Conservation (phyloP, 1,140 invertebrate genomes). For the Brachionus rubens region DNA sequence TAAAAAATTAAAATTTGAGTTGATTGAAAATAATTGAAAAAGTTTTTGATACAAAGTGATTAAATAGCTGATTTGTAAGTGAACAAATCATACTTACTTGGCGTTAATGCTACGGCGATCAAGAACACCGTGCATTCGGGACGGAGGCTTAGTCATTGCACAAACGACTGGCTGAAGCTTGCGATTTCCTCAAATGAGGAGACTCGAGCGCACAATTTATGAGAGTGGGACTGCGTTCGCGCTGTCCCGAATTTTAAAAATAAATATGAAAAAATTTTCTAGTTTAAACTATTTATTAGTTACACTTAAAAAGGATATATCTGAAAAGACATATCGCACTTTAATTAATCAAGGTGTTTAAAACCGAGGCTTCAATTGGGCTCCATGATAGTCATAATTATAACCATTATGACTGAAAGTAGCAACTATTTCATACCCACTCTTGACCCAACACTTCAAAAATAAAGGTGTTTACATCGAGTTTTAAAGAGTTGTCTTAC, state of each 20-base stretch:
- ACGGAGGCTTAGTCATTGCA: conserved; percentile 46
- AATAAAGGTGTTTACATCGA: too few relatives aligned
- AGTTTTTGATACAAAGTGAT: background rate
- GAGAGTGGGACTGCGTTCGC: conserved; percentile 47
- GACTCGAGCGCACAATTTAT: conserved; percentile 47
- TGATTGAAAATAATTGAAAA: conserved; percentile 15
- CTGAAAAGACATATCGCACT: too few relatives aligned
- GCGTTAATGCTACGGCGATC: conserved; percentile 47
- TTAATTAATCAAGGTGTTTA: too few relatives aligned
- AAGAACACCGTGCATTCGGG: conserved; percentile 47
- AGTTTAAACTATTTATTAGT: too few relatives aligned
- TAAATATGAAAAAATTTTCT: conserved; percentile 27
- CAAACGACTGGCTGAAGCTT: conserved; percentile 45
- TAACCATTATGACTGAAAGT: too few relatives aligned
- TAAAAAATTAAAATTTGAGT: background rate
- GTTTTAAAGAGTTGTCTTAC: too few relatives aligned
- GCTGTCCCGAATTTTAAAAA: conserved; percentile 41
- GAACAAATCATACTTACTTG: conserved; percentile 45
- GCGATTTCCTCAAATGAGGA: conserved; percentile 47
- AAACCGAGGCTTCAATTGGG: too few relatives aligned
- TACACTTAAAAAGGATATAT: too few relatives aligned
- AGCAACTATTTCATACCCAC: too few relatives aligned
- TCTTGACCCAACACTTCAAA: too few relatives aligned
- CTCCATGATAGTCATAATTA: too few relatives aligned
- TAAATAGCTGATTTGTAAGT: background rate